A percentile compares a stretch with the other conserved stretches of the same genome.
phyloP scores from a whole-genome alignment of 2,888 invertebrate species.

The Tetramorium bicarinatum region DNA sequence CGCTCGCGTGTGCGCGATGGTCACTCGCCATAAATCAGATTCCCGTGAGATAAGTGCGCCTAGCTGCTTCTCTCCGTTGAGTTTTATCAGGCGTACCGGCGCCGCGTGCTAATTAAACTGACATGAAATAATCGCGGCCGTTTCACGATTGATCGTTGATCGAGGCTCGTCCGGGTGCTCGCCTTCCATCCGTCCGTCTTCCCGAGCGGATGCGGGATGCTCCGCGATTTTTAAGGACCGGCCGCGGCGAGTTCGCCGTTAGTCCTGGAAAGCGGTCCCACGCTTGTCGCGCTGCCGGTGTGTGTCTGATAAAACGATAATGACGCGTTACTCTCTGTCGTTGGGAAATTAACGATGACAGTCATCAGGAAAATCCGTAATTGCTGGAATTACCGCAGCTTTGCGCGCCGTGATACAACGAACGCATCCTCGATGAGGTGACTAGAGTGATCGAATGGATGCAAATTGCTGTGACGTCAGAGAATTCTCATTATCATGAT shows the following conservation, averaged over 20 bases:
- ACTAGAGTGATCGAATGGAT: slow-evolving; percentile 40
- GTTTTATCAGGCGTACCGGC: slow-evolving; percentile 85
- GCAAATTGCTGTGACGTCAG: slow-evolving; percentile 42
- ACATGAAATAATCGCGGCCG: slow-evolving; percentile 85
- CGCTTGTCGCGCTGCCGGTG: not conserved
- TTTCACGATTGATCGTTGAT: slow-evolving; percentile 86
- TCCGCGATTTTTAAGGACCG: slow-evolving; percentile 39
- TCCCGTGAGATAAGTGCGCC: slow-evolving; percentile 84
- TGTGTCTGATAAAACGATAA: slow-evolving; percentile 32
- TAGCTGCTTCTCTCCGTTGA: slow-evolving; percentile 83
- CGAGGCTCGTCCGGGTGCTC: slow-evolving; percentile 79
- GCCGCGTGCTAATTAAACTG: slow-evolving; percentile 86
- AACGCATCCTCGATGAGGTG: slow-evolving; percentile 24
- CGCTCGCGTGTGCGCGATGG: slow-evolving; percentile 73
- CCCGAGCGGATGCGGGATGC: slow-evolving; percentile 10
- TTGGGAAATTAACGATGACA: slow-evolving; percentile 44
- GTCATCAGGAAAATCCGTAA: slow-evolving; percentile 50
- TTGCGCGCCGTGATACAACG: slow-evolving; percentile 10
- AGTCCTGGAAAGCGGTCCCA: slow-evolving; percentile 26
- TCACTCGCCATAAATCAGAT: slow-evolving; percentile 86
- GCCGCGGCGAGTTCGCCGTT: not conserved
- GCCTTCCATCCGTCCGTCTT: slow-evolving; percentile 23
- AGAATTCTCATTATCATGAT: slow-evolving; percentile 7
- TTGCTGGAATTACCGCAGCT: slow-evolving; percentile 49
- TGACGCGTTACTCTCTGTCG: slow-evolving; percentile 26